Evolutionary conservation across 2,797 vertebrate genomes (phyloP), one percentile per base, ranked within the genome.

Genomic region (Molossus molossus): DNA sequence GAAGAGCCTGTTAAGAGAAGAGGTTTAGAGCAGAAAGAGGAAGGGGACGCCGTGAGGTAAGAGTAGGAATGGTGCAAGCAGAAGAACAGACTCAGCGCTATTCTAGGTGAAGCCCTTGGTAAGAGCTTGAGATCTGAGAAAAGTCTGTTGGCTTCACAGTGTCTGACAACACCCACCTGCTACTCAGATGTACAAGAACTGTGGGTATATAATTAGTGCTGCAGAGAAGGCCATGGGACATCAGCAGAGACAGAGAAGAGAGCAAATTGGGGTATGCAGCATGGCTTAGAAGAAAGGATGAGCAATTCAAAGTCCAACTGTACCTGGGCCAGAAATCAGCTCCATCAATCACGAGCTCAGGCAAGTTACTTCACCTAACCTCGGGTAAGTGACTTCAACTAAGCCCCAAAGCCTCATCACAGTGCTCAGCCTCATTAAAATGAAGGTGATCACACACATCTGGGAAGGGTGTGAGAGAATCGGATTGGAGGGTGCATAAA

Each of bases 1-100:
- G 37, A 83, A 91, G 37, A 87, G 21, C 7, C 8, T n/a, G 86
- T 64, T 69, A 88, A 81, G 87, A 58, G 87, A 94, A 67, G 60
- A 81, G 3, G 50, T 75, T 64, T 6, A 80, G 37, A 82, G 23
- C 40, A 84, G 48, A 86, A 93, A 58, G 27, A 75, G 45, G 33
- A 91, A 72, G 37, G 25, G 20, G 64, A 73, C 60, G 15, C 27
- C 18, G 4, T 5, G 57, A 76, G n/a, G 29, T 40, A 94, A 64
- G 73, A 65, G 21, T 27, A 89, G 48, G 5, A 70, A 72, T 2
- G 6, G 64, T 25, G 40, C 33, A 90, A 87, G 86, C 9, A 40
- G 82, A 95, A 67, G 17, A 57, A 73, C 11, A 18, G 88, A 12
- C 65, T 69, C 23, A 65, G 40, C 11, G 67, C 40, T 72, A 27